Conservation (phyloP, 2,797 vertebrate genomes). For the Myripristis jacobus region DNA sequence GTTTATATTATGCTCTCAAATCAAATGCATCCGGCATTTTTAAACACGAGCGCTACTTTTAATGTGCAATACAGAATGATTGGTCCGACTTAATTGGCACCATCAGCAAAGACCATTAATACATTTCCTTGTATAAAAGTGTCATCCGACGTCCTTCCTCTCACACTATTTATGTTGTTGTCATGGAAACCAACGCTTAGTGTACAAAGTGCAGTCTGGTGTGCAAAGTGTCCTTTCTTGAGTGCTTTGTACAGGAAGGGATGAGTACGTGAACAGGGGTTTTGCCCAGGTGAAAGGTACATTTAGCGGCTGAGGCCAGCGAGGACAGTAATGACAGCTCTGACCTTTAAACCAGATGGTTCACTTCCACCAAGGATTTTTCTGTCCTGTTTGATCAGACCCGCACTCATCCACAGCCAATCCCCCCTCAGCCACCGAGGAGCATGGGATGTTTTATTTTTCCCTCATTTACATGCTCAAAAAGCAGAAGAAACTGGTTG, state of each 20-base stretch:
- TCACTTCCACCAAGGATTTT: slow-evolving; percentile 31
- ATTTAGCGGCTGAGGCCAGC: background rate
- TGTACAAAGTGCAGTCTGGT: slow-evolving; percentile 73
- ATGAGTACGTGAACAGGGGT: slow-evolving; percentile 43
- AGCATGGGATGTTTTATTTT: slow-evolving; percentile 17
- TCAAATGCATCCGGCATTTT: background rate
- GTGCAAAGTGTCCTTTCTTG: slow-evolving; percentile 65
- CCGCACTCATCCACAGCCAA: slow-evolving; percentile 5
- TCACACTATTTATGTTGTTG: slow-evolving; percentile 60
- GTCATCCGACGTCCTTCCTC: slow-evolving; percentile 20
- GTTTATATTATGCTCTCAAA: background rate
- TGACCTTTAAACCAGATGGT: slow-evolving; percentile 59
- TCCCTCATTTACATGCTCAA: slow-evolving; percentile 31
- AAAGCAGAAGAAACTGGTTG: slow-evolving; percentile 32
- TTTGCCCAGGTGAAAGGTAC: slow-evolving; percentile 41
- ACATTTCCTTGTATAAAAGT: background rate
- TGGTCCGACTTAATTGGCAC: background rate
- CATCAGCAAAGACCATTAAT: slow-evolving; percentile 4
- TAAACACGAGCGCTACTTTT: background rate
- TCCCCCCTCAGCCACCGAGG: background rate
- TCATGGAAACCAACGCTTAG: slow-evolving; percentile 71
- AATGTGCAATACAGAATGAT: background rate
- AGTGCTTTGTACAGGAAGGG: slow-evolving; percentile 64
- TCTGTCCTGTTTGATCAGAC: slow-evolving; percentile 46
- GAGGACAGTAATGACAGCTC: slow-evolving; percentile 37